Conservation (phyloP, 2,888 invertebrate genomes). For the Polydrusus pterygomalis region DNA sequence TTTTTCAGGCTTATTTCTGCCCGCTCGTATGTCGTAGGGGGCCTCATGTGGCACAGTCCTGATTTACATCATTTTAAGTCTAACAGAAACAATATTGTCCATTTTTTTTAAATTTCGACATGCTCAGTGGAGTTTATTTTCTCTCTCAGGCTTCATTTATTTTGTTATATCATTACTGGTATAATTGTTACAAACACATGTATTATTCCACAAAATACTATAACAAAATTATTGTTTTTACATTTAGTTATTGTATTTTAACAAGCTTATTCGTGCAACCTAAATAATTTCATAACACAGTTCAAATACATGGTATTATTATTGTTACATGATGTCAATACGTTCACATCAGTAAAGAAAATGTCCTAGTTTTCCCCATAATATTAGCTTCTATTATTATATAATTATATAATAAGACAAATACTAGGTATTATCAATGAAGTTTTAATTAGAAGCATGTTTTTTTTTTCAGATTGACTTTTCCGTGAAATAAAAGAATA, state of each 20-base stretch:
- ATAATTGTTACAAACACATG: neutral
- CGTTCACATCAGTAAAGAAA: neutral
- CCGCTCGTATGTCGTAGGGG: too few relatives aligned
- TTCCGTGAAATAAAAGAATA: too few relatives aligned
- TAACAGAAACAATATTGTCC: neutral
- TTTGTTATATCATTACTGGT: neutral
- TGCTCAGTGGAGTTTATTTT: neutral
- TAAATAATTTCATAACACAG: neutral
- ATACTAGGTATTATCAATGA: too few relatives aligned
- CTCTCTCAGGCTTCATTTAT: neutral
- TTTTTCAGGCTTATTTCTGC: too few relatives aligned
- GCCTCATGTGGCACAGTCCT: too few relatives aligned
- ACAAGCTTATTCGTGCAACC: neutral
- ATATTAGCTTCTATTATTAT: neutral
- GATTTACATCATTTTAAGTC: too few relatives aligned
- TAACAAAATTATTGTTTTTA: conserved; percentile 7
- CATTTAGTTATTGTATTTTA: neutral
- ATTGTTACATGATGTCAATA: neutral
- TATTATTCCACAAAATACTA: neutral
- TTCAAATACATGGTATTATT: neutral
- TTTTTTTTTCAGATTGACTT: too few relatives aligned
- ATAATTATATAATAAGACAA: neutral
- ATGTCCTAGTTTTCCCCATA: neutral
- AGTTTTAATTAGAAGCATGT: too few relatives aligned
- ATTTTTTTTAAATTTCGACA: neutral